phyloP scores from a whole-genome alignment of 2,797 vertebrate species.

The Molossus alvarezi region DNA sequence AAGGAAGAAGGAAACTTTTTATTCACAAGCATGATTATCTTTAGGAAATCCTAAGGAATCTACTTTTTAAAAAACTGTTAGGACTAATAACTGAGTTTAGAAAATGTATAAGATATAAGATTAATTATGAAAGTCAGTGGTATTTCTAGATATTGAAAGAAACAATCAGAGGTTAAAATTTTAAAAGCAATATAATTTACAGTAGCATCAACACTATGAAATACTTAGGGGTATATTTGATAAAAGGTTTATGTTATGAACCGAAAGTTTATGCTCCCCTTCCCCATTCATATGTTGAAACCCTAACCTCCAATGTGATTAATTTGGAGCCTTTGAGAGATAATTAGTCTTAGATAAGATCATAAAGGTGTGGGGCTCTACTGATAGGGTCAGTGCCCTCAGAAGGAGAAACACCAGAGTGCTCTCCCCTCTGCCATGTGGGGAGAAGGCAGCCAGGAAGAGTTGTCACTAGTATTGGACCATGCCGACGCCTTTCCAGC shows the following conservation, averaged over 20 bases:
- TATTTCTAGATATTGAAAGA: constrained; percentile 14
- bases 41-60: constrained; percentile 13
- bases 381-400: neutral
- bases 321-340: too few relatives aligned
- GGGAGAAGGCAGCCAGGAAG: neutral
- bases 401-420: neutral
- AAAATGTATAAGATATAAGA: neutral
- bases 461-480: neutral
- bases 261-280: neutral
- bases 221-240: neutral
- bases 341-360: neutral
- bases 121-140: constrained; percentile 8
- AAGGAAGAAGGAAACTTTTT: constrained; percentile 40
- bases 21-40: constrained; percentile 32
- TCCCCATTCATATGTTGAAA: too few relatives aligned
- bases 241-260: neutral
- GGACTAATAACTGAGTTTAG: neutral
- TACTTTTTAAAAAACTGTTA: neutral
- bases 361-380: neutral
- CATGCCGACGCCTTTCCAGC: too few relatives aligned
- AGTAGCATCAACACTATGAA: constrained; percentile 7
- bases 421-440: neutral
- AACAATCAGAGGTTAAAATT: constrained; percentile 6
- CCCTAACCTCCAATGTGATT: too few relatives aligned
- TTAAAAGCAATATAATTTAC: constrained; percentile 14